Base-by-base conservation (phyloP, 2,113 vertebrate species). In the Leptobrachium leishanense region DNA sequence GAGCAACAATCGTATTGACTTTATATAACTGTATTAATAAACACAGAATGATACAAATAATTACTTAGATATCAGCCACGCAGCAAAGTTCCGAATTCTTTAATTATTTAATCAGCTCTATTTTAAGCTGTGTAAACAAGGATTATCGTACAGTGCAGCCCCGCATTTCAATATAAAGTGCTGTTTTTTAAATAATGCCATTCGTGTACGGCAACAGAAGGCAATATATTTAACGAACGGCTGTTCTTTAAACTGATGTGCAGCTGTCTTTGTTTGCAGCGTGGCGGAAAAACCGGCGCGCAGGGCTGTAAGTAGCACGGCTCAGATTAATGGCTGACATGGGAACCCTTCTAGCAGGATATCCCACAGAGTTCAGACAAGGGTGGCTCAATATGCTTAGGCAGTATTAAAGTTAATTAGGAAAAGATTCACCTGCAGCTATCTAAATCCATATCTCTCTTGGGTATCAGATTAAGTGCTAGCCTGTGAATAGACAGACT, bases 361-460 rank as follows among this genome's bases (percentile, higher is more conserved):
- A 81, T 81, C 78, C 78, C 78, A 81, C 78, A 74, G 78, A 81
- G 78, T 81, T 81, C 78, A 81, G 78, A 81, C 78, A 81, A 74
- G 78, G 78, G 78, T 81, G 73, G 78, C 72, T 81, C 78, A 81
- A 81, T 81, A 81, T 81, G 78, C 78, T 81, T 81, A 81, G 78
- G 64, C 78, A 68, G 78, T 81, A 81, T 81, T 81, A 74, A 81
- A 81, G 71, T 81, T 81, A 81, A 81, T 81, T 81, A 81, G 78
- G 78, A 81, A 81, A 73, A 81, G 72, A 81, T 81, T 81, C 78
- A 81, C 78, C 78, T 81, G 78, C 78, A 81, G 72, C 78, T 81
- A 74, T 81, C 71, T 70, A 74, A 81, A 81, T 81, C 78, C 78
- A 81, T 81, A 81, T 74, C 71, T 81, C 78, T 81, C 78, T 68